Evolutionary conservation across 1,140 invertebrate species (phyloP).

Genomic region (Vollenhovia emeryi): DNA sequence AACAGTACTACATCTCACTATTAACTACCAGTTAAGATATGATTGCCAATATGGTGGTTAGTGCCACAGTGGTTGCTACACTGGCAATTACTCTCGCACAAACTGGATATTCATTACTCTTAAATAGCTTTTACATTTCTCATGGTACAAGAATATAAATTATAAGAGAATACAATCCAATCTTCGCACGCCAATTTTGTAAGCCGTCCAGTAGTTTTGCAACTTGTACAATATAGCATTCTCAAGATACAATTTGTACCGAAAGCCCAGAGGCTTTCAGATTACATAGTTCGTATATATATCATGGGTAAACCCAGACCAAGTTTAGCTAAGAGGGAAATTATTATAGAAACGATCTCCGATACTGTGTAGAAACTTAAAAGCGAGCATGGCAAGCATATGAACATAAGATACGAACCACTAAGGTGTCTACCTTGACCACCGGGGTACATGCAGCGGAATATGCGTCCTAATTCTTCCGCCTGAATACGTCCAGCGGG

Average conservation of each 20-base stretch:
- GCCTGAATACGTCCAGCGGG: conserved; percentile 98
- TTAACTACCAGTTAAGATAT: conserved; percentile 39
- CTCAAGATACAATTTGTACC: conserved; percentile 15
- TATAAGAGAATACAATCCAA: background rate
- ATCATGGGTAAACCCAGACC: conserved; percentile 31
- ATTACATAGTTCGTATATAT: conserved; percentile 1
- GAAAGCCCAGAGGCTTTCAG: background rate
- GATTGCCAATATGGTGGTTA: conserved; percentile 49
- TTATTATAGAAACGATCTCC: conserved; percentile 54
- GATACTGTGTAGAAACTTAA: conserved; percentile 60
- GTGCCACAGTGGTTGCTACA: conserved; percentile 8
- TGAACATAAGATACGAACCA: conserved; percentile 87
- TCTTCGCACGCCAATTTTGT: background rate
- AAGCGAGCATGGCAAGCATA: conserved; percentile 82
- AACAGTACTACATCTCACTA: conserved; percentile 38
- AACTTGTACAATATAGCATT: conserved; percentile 26
- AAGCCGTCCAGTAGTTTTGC: conserved; percentile 4
- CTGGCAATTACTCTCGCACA: conserved; percentile 33
- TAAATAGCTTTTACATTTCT: background rate
- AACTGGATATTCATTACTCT: background rate
- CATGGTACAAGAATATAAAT: background rate
- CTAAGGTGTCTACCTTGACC: conserved; percentile 93
- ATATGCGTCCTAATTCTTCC: conserved; percentile 98
- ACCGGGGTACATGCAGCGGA: conserved; percentile 99
- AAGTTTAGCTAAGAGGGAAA: conserved; percentile 60